Evolutionary conservation across 2,888 invertebrate genomes (phyloP).

Genomic region (Eristalinus aeneus): DNA sequence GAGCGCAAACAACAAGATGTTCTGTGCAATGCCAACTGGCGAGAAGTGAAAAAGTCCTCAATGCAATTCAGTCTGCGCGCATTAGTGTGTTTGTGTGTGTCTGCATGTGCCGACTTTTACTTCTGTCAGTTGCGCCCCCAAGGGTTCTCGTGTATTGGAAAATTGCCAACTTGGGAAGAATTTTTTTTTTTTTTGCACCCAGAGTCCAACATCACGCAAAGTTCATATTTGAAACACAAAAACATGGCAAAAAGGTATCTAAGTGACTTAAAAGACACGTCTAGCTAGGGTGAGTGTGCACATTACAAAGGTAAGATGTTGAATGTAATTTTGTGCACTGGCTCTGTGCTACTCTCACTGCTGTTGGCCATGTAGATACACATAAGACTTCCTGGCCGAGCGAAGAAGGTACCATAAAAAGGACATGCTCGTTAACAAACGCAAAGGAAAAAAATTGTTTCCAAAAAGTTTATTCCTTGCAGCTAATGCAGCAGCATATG

Average conservation of each 20-base stretch:
- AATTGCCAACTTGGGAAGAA: conserved; percentile 47
- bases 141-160: conserved; percentile 17
- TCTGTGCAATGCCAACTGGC: conserved; percentile 55
- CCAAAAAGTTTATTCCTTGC: conserved; percentile 42
- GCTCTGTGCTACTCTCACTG: conserved; percentile 6
- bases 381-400: background rate
- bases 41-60: conserved; percentile 36
- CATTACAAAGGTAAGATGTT: conserved; percentile 38
- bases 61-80: conserved; percentile 48
- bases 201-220: conserved; percentile 27
- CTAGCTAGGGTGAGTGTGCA: conserved; percentile 9
- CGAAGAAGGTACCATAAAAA: conserved; percentile 27
- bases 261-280: conserved; percentile 12
- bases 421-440: conserved; percentile 48
- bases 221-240: conserved; percentile 5
- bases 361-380: background rate
- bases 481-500: conserved; percentile 46
- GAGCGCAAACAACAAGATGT: conserved; percentile 49
- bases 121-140: background rate
- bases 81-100: conserved; percentile 8
- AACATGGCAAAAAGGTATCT: background rate
- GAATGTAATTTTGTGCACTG: background rate
- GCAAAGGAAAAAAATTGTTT: conserved; percentile 1
- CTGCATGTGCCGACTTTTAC: conserved; percentile 29
- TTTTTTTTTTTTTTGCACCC: background rate